Evolutionary conservation across 2,113 vertebrate species (phyloP), one percentile per base, ranked within the genome.

Genomic region (Ictalurus punctatus): DNA sequence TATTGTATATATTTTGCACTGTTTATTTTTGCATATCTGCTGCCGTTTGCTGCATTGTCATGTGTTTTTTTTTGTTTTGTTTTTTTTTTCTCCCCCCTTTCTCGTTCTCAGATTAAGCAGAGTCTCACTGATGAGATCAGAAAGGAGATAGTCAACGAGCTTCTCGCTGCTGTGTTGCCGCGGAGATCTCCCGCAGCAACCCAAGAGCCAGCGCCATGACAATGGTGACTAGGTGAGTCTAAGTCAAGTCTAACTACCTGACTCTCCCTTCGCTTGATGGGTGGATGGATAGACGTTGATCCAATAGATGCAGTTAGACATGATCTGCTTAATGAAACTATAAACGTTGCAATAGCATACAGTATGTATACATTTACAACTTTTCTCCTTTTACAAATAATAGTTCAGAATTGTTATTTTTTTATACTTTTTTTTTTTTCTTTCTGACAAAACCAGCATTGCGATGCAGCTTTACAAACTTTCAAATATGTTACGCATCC

Each of bases 71-170:
- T 69, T 84, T 14, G n/a, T 27, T 83, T 8, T 59, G 1, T 7
- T 48, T 8, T 48, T 7, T 8, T 48, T n/a, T n/a, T 61, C 4
- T 37, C 44, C n/a, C 4, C 40, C 40, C 3, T 83, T 91, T 89
- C 19, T 52, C 87, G 5, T 52, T 93, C 94, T 86, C 91, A 99
- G 98, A 98, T 99, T 91, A 98, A 97, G 93, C 96, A 97, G 88
- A 97, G 96, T 69, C 95, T 99, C 91, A 96, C 97, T 40, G 96
- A 97, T 78, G 98, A 99, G 93, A 97, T 99, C 91, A 95, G 97
- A 90, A 95, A 96, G 91, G 97, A 99, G 96, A 98, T 99, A 91
- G 96, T 97, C 93, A 97, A 95, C 90, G 97, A 98, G 92, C 95
- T 99, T 86, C 93, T 98, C 91, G 96, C 97, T 90, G 96, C 97